A percentile compares a stretch with the other conserved stretches of the same genome.
These are phyloP conservation scores for Crypturellus undulatus DNA, from an alignment of 2,113 vertebrate genomes.

Conservation along the genomic window DNA sequence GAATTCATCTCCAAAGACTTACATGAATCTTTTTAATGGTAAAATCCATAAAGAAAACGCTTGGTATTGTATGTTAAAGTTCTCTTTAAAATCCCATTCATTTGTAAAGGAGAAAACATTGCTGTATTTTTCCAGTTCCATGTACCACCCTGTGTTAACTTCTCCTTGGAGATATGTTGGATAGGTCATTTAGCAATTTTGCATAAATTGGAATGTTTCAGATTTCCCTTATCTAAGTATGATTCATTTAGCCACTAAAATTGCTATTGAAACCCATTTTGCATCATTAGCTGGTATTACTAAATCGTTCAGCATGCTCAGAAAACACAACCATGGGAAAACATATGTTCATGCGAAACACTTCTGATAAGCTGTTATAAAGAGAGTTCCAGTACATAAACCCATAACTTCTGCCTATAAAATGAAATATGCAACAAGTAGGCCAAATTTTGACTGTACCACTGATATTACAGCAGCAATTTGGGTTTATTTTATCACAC, in stretches of 20 bases:
- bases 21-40: neutral
- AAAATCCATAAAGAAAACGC: slow-evolving; percentile 20
- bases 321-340: slow-evolving; percentile 73
- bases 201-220: slow-evolving; percentile 63
- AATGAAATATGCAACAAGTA: slow-evolving; percentile 56
- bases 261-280: slow-evolving; percentile 74
- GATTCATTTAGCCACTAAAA: slow-evolving; percentile 76
- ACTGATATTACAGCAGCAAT: neutral
- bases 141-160: slow-evolving; percentile 57
- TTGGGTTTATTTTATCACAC: neutral
- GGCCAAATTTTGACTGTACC: slow-evolving; percentile 18
- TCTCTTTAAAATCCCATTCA: slow-evolving; percentile 28
- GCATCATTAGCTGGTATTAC: slow-evolving; percentile 71
- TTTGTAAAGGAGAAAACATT: slow-evolving; percentile 39
- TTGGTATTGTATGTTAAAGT: neutral
- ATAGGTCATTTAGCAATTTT: slow-evolving; percentile 73
- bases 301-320: slow-evolving; percentile 58
- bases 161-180: slow-evolving; percentile 63
- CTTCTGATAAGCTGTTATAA: slow-evolving; percentile 67
- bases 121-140: slow-evolving; percentile 56
- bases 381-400: slow-evolving; percentile 63
- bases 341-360: slow-evolving; percentile 65
- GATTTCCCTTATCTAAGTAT: slow-evolving; percentile 67
- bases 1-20: neutral
- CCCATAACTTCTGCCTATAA: slow-evolving; percentile 28